These are phyloP conservation scores for Pogona vitticeps DNA, from an alignment of 2,113 vertebrate genomes.

Conservation along the genomic window DNA sequence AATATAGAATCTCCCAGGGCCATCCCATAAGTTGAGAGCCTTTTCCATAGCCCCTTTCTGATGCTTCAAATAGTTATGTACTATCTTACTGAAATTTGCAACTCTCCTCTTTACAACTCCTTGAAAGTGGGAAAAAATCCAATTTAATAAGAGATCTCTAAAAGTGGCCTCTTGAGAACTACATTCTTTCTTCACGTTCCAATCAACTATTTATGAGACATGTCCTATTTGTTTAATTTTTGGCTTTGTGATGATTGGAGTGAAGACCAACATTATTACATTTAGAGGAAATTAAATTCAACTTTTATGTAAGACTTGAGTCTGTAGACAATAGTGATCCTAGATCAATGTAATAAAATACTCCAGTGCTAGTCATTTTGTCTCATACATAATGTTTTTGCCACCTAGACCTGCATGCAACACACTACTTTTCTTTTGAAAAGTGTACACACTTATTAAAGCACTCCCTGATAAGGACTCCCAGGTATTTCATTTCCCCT, in stretches of 20 bases:
- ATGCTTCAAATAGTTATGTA: conserved; percentile 9
- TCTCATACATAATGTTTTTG: neutral
- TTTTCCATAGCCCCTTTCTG: neutral
- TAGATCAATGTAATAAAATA: neutral
- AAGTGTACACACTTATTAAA: neutral
- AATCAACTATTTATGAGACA: conserved; percentile 3
- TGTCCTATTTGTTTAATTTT: conserved; percentile 28
- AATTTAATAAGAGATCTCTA: conserved; percentile 15
- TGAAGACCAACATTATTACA: neutral
- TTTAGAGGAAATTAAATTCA: conserved; percentile 35
- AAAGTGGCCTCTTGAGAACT: conserved; percentile 13
- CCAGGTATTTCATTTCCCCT: neutral
- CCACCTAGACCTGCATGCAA: neutral
- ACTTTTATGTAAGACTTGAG: conserved; percentile 6
- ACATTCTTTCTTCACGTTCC: neutral
- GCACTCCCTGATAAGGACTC: neutral
- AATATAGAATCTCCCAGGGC: neutral
- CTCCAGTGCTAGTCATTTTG: neutral
- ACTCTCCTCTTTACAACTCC: conserved; percentile 1
- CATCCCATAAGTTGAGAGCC: neutral
- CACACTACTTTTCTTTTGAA: neutral
- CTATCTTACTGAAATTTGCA: neutral
- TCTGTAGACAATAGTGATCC: neutral
- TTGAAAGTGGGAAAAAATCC: neutral
- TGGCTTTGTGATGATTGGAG: neutral